These are phyloP conservation scores for Monodelphis domestica DNA, from an alignment of 2,797 vertebrate species.

Conservation along the genomic window DNA sequence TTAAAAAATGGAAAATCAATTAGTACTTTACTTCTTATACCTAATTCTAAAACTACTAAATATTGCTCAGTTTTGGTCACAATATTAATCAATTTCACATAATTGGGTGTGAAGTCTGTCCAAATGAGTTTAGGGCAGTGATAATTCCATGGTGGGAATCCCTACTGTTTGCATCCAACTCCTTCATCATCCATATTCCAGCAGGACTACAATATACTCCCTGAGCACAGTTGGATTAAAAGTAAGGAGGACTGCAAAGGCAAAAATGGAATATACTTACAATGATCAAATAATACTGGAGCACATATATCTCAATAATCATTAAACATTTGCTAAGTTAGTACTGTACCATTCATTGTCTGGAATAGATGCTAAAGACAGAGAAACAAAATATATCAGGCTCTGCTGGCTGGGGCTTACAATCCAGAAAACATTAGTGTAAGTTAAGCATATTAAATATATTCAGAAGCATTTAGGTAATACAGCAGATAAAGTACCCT, in stretches of 20 bases:
- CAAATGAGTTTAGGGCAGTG: not conserved
- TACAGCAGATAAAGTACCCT: not conserved
- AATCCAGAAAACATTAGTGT: not conserved
- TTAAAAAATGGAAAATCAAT: not conserved
- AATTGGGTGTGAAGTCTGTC: not conserved
- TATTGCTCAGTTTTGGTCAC: conserved; percentile 34
- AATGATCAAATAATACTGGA: not conserved
- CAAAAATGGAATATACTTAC: not conserved
- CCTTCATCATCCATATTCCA: not conserved
- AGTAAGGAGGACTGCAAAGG: not conserved
- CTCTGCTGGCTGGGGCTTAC: not conserved
- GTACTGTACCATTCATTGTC: not conserved
- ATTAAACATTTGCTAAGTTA: not conserved
- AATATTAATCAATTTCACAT: not conserved
- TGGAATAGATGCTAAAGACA: not conserved
- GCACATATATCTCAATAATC: not conserved
- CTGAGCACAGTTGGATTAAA: not conserved
- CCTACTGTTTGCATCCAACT: not conserved
- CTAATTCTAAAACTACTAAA: not conserved
- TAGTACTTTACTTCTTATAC: not conserved
- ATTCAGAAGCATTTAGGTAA: not conserved
- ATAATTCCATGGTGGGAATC: not conserved
- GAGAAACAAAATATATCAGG: not conserved
- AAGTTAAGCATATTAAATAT: not conserved
- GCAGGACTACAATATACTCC: not conserved